Conservation (phyloP, 1,140 invertebrate species). For the Drosophila simulans region DNA sequence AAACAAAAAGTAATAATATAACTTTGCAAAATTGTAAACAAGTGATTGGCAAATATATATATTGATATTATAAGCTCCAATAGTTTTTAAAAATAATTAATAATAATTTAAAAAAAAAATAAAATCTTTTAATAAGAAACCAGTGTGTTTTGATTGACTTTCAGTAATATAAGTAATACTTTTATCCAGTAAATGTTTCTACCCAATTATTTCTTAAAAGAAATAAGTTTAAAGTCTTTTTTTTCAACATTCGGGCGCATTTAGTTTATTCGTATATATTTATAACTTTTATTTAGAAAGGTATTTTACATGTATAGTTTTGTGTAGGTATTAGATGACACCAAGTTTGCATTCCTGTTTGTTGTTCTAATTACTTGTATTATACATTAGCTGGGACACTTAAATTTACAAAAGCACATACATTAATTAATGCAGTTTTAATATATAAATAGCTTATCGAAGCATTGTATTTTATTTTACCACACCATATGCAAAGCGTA, state of each 20-base stretch:
- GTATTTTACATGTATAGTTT: constrained; percentile 57
- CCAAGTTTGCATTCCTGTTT: constrained; percentile 11
- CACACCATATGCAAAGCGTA: constrained; percentile 78
- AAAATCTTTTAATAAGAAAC: neutral
- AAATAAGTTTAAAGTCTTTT: neutral
- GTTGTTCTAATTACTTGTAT: constrained; percentile 31
- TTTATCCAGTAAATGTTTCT: too few species aligned
- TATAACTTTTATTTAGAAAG: constrained; percentile 46
- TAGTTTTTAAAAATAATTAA: neutral
- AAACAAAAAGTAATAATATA: neutral
- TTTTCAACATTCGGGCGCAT: constrained; percentile 50
- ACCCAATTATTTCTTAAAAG: too few species aligned
- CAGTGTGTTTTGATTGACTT: too few species aligned
- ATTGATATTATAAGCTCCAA: neutral
- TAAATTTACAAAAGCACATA: constrained; percentile 66
- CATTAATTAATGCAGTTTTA: constrained; percentile 11
- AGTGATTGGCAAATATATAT: too few species aligned
- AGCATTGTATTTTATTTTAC: constrained; percentile 68
- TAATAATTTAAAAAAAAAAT: neutral
- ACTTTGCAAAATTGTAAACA: too few species aligned
- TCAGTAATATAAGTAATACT: too few species aligned
- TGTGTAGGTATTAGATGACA: constrained; percentile 21
- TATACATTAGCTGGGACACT: constrained; percentile 68
- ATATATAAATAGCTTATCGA: constrained; percentile 2
- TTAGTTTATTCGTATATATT: constrained; percentile 49